Evolutionary conservation across 1,140 invertebrate genomes (phyloP).

Genomic region (Mizuhopecten yessoensis): DNA sequence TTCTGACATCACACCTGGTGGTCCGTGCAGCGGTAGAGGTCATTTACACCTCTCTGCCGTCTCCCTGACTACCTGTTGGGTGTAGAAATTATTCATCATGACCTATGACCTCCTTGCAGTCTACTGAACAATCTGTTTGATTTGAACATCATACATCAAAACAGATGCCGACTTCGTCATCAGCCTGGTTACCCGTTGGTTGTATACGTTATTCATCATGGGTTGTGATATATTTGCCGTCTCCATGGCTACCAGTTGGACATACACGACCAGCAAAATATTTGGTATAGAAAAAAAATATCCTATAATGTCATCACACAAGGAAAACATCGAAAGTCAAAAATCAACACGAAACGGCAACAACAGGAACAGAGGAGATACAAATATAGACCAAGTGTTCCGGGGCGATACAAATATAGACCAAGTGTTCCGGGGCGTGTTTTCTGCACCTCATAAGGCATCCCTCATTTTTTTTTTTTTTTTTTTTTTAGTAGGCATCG

Average conservation of each 20-base stretch:
- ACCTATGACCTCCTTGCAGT: not conserved
- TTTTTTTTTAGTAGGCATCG: too few relatives aligned
- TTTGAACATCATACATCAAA: not conserved
- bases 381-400: too few relatives aligned
- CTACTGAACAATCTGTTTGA: not conserved
- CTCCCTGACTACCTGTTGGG: conserved; percentile 24
- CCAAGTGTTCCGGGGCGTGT: too few relatives aligned
- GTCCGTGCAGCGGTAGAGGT: conserved; percentile 36
- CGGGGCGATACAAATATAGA: too few relatives aligned
- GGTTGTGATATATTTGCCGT: not conserved
- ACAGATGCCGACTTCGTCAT: not conserved
- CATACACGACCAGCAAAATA: too few relatives aligned
- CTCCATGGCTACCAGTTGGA: not conserved
- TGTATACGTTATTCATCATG: not conserved
- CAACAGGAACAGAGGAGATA: too few relatives aligned
- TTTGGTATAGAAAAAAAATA: too few relatives aligned
- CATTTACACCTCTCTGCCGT: conserved; percentile 19
- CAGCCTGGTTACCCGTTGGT: not conserved
- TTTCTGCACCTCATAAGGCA: too few relatives aligned
- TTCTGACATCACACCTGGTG: conserved; percentile 21
- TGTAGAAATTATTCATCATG: conserved; percentile 9
- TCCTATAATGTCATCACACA: too few relatives aligned
- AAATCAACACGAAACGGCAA: too few relatives aligned
- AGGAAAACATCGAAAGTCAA: too few relatives aligned
- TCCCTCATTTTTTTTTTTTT: too few relatives aligned